A percentile compares a stretch with the other conserved stretches of the same genome.
phyloP scores from a whole-genome alignment of 2,113 vertebrate species.

The Oxyruncus cristatus region DNA sequence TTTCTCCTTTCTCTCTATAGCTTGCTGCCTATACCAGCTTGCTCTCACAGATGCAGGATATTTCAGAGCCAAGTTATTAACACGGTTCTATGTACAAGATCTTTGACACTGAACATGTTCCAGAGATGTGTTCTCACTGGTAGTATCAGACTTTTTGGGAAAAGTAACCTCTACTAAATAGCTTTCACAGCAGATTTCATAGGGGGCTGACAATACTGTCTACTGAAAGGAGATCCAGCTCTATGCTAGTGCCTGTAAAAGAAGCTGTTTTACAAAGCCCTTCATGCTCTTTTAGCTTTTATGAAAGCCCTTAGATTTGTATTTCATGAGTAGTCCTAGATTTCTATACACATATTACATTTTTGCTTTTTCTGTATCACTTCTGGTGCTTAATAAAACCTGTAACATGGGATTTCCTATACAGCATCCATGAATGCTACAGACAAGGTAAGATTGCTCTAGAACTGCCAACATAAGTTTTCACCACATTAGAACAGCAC shows the following conservation, averaged over 20 bases:
- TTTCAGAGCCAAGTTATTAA: background rate
- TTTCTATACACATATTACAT: background rate
- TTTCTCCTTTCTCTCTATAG: background rate
- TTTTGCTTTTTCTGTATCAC: background rate
- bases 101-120: background rate
- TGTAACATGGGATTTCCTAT: fast-evolving
- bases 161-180: background rate
- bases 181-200: background rate
- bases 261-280: background rate
- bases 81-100: background rate
- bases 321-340: background rate
- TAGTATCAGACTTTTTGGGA: background rate
- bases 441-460: background rate
- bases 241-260: no score
- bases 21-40: background rate
- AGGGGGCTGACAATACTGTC: background rate
- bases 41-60: background rate
- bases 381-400: background rate
- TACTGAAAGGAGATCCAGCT: background rate
- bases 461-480: background rate
- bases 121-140: background rate
- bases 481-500: background rate
- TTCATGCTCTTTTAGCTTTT: background rate
- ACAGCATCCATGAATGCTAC: background rate
- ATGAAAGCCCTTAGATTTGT: background rate